A percentile compares a stretch with the other conserved stretches of the same genome.
These are phyloP conservation scores for Trochalopteron elliotii DNA, from an alignment of 2,113 vertebrate species.

Conservation along the genomic window DNA sequence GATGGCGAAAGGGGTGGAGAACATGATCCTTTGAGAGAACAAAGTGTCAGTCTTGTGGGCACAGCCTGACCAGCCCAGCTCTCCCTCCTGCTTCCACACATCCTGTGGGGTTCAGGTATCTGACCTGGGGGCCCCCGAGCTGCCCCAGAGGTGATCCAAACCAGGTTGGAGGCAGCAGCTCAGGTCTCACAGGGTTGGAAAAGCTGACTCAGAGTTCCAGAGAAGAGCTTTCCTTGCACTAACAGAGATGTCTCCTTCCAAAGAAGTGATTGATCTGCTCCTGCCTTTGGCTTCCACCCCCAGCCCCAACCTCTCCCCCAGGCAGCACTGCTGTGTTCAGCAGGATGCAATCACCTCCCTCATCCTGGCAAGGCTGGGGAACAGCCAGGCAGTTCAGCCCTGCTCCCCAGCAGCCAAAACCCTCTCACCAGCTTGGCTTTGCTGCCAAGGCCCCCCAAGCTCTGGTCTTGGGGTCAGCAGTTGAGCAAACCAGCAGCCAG, in stretches of 20 bases:
- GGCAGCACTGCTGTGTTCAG: neutral
- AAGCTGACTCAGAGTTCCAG: neutral
- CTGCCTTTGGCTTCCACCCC: neutral
- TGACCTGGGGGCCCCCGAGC: neutral
- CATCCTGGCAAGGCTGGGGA: neutral
- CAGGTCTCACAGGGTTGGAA: fast-evolving
- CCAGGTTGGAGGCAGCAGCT: neutral
- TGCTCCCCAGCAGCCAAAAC: neutral
- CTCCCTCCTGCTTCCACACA: fast-evolving
- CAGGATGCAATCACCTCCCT: neutral
- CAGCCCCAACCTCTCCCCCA: fast-evolving
- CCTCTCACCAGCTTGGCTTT: constrained; percentile 6
- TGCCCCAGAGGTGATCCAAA: neutral
- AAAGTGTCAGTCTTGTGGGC: fast-evolving
- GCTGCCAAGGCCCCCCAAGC: neutral
- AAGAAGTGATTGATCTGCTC: neutral
- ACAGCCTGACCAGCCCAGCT: neutral
- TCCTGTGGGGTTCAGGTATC: neutral
- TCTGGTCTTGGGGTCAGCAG: neutral
- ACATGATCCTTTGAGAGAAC: constrained; percentile 81
- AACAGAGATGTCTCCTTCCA: neutral
- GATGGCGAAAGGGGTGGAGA: constrained; percentile 89
- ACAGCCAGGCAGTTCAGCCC: neutral
- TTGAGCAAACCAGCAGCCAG: neutral
- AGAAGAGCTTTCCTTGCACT: neutral